A percentile compares a stretch with the other conserved stretches of the same genome.
phyloP scores from a whole-genome alignment of 2,888 invertebrate species.

The Chouioia cunea region DNA sequence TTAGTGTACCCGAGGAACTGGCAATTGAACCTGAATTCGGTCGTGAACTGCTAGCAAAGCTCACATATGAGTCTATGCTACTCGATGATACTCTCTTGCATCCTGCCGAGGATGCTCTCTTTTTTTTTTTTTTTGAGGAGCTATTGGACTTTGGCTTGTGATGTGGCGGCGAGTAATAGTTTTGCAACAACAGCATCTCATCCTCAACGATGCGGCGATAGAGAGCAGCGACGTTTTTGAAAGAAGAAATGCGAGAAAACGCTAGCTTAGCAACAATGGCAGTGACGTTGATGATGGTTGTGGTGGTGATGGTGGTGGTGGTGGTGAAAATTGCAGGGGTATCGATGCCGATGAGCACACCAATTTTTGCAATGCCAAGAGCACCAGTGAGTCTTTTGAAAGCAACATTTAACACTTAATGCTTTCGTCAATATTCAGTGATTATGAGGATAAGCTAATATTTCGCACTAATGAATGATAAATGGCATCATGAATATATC shows the following conservation, averaged over 20 bases:
- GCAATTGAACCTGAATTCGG: conserved; percentile 60
- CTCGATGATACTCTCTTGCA: conserved; percentile 47
- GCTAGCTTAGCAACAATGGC: not conserved
- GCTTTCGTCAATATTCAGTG: no score
- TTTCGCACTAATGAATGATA: no score
- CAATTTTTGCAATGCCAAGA: no score
- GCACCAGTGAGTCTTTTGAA: no score
- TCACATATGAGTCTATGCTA: conserved; percentile 59
- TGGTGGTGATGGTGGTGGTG: not conserved
- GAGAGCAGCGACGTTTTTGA: conserved; percentile 4
- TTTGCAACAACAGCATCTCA: conserved; percentile 52
- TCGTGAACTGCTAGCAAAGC: conserved; percentile 55
- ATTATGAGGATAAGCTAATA: no score
- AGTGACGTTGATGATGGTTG: not conserved
- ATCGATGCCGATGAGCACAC: no score
- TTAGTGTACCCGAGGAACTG: conserved; percentile 57
- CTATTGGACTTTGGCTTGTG: conserved; percentile 31
- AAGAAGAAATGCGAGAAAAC: conserved; percentile 22
- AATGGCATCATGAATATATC: no score
- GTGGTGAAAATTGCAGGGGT: no score
- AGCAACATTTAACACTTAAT: no score
- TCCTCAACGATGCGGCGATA: conserved; percentile 35
- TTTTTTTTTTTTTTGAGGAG: conserved; percentile 47
- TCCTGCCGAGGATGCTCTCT: conserved; percentile 30
- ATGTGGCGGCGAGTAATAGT: conserved; percentile 51